Conservation (phyloP, 2,888 invertebrate genomes). For the Melitaea athalia region DNA sequence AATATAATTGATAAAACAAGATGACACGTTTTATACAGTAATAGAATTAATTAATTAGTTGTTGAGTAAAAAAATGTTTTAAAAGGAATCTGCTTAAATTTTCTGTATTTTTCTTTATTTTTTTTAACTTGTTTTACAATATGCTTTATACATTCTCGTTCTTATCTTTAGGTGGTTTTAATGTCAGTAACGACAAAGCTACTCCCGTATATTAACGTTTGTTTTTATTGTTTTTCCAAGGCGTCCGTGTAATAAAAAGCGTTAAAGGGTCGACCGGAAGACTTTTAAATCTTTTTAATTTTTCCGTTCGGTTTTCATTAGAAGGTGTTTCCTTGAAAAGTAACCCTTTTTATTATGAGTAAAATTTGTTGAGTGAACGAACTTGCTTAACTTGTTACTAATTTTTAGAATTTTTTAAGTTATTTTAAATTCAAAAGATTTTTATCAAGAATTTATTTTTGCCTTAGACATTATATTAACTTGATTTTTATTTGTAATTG, state of each 20-base stretch:
- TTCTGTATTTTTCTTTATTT: too few species aligned
- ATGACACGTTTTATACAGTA: too few species aligned
- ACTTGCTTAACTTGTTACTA: background rate
- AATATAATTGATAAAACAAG: too few species aligned
- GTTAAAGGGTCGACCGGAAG: constrained; percentile 13
- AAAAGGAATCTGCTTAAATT: too few species aligned
- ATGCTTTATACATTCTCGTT: constrained; percentile 5
- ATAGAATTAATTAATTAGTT: too few species aligned
- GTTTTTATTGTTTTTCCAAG: constrained; percentile 25
- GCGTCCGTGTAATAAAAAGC: constrained; percentile 24
- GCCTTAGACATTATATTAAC: too few species aligned
- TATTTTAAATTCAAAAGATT: background rate
- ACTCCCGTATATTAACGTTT: constrained; percentile 13
- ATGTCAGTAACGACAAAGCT: constrained; percentile 21
- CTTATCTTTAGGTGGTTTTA: constrained; percentile 17
- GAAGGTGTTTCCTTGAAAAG: background rate
- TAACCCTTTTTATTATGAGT: background rate
- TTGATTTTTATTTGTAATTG: too few species aligned
- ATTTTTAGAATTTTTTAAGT: background rate
- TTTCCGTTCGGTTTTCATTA: constrained; percentile 23
- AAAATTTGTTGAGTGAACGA: background rate
- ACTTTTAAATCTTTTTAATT: constrained; percentile 32
- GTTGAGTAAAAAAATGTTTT: too few species aligned
- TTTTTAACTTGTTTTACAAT: background rate
- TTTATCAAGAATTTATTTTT: too few species aligned